These are phyloP conservation scores for Microtus ochrogaster DNA, from an alignment of 2,113 vertebrate species.

Conservation along the genomic window DNA sequence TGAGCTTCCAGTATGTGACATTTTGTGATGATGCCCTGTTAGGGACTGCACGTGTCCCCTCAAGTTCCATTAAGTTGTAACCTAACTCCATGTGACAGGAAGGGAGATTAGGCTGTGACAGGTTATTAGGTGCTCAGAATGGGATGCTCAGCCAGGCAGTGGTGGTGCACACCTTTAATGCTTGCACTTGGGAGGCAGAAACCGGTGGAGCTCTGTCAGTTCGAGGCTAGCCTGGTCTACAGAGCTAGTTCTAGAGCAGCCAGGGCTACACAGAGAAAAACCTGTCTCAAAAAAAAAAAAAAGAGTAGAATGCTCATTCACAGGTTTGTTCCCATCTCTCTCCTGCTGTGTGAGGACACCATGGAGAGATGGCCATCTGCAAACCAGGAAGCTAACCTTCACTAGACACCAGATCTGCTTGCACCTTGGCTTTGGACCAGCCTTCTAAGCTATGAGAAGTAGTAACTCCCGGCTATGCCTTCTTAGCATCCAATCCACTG, in stretches of 20 bases:
- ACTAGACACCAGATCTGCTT: not conserved
- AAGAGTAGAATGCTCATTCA: not conserved
- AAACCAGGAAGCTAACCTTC: too few relatives aligned
- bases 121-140: not conserved
- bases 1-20: not conserved
- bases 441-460: not conserved
- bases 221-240: not conserved
- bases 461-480: not conserved
- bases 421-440: not conserved
- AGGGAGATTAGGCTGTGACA: not conserved
- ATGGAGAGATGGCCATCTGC: not conserved
- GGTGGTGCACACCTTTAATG: not conserved
- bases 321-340: not conserved
- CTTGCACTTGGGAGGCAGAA: not conserved
- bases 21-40: not conserved
- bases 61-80: not conserved
- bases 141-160: not conserved
- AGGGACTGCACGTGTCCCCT: not conserved
- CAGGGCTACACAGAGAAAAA: not conserved
- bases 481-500: not conserved
- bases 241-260: not conserved
- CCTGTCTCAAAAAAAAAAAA: not conserved
- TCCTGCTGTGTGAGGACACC: not conserved
- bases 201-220: not conserved
- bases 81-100: not conserved